phyloP scores from a whole-genome alignment of 1,140 invertebrate species.

The Bombus superbus region DNA sequence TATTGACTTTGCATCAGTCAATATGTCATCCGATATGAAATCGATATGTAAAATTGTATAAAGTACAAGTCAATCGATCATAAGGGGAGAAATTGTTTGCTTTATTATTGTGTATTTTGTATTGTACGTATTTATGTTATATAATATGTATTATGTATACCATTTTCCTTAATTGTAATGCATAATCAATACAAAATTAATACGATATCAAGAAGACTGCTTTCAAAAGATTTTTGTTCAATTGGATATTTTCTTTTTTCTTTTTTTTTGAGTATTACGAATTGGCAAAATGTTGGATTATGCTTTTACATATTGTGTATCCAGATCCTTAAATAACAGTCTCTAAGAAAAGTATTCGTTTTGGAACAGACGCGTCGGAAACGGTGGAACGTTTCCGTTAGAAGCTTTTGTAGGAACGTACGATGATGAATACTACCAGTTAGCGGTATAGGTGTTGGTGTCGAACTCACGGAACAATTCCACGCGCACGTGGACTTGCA shows the following conservation, averaged over 20 bases:
- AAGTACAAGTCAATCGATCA: too few species aligned
- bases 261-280: background rate
- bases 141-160: too few species aligned
- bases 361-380: slow-evolving; percentile 13
- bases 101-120: too few species aligned
- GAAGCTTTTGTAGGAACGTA: slow-evolving; percentile 27
- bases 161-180: too few species aligned
- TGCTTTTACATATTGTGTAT: too few species aligned
- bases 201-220: background rate
- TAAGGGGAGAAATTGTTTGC: too few species aligned
- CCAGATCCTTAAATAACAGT: background rate
- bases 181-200: too few species aligned
- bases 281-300: too few species aligned
- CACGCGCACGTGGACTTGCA: slow-evolving; percentile 7
- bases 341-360: slow-evolving; percentile 35
- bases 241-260: background rate
- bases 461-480: slow-evolving; percentile 51
- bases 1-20: background rate
- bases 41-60: too few species aligned
- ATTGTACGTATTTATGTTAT: too few species aligned
- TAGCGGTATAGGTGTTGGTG: slow-evolving; percentile 44
- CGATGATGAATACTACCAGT: slow-evolving; percentile 57
- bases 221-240: background rate
- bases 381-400: background rate
- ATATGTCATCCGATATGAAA: background rate